Conservation (phyloP, 2,888 invertebrate genomes). For the Dicyrtomina minuta region DNA sequence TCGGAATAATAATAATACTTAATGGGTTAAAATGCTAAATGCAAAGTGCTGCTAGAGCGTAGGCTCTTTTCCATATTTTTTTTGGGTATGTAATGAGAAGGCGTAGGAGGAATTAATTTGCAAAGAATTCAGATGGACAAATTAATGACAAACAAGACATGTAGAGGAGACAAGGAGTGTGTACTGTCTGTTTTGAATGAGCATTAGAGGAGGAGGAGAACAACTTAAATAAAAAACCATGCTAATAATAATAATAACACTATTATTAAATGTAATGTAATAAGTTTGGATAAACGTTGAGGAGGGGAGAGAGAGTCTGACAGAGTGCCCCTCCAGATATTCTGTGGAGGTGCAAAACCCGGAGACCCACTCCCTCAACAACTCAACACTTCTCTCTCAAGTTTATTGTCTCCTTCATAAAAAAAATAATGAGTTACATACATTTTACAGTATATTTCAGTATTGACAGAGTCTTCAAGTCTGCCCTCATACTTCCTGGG, state of each 20-base stretch:
- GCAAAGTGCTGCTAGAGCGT: too few relatives aligned
- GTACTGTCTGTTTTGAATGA: too few relatives aligned
- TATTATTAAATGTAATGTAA: background rate
- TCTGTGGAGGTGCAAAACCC: too few relatives aligned
- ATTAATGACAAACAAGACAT: background rate
- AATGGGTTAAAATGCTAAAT: background rate
- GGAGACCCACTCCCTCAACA: slow-evolving; percentile 1
- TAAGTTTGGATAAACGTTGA: background rate
- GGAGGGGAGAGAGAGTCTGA: background rate
- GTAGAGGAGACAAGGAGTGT: background rate
- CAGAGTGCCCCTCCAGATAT: background rate
- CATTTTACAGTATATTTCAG: slow-evolving; percentile 6
- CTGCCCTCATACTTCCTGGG: too few relatives aligned
- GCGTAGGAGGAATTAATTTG: slow-evolving; percentile 12
- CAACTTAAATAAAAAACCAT: too few relatives aligned
- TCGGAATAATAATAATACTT: background rate
- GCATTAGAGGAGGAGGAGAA: too few relatives aligned
- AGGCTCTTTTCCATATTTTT: too few relatives aligned
- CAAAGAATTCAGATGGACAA: background rate
- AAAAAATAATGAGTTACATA: slow-evolving; percentile 19
- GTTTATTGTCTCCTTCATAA: slow-evolving; percentile 32
- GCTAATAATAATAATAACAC: too few relatives aligned
- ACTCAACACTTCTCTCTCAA: slow-evolving; percentile 31
- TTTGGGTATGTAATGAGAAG: background rate
- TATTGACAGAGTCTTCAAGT: slow-evolving; percentile 15